Evolutionary conservation across 1,140 invertebrate species (phyloP), one percentile per base, ranked within the genome.

Genomic region (Orchesella cincta): DNA sequence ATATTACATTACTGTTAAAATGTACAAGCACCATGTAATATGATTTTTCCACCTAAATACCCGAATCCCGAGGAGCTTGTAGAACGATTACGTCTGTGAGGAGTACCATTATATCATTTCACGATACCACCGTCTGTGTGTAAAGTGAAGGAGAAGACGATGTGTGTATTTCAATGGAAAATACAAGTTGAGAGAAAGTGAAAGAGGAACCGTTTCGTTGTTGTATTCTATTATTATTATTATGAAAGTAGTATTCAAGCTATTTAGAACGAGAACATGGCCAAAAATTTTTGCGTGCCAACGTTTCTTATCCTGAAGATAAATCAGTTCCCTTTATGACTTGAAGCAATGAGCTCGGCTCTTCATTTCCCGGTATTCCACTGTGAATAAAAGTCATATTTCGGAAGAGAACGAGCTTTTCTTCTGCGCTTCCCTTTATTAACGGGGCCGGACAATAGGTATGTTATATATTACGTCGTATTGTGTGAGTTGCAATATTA

Each of bases 221-320:
- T 46, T 46, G 39, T 46, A 46, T 46, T 57, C 54, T 57, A 26
- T n/a, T 8, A 67, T 33, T 67, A 67, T 67, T 67, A 67, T 67
- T 67, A 67, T 12, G 31, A 67, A 57, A 57, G 54, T 57, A 67
- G 62, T 67, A 67, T 16, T 57, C 54, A n/a, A 31, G 62, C 62
- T 31, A 67, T 67, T 67, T 67, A 29, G 62, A 67, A 67, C 62
- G n/a, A 31, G 62, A 33, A 3, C 62, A 33, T 29, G 62, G 62
- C 26, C 2, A 67, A 67, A 67, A 33, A 67, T 67, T 67, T 62
- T 67, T 67, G 62, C 62, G 62, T 67, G 62, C 62, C 26, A 67
- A 67, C 31, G 62, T 74, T 75, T 75, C 77, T 78, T 78, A 78
- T 78, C 77, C 77, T 71, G 77, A 75, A 78, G 77, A 78, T 78